Evolutionary conservation across 1,140 invertebrate species (phyloP), one percentile per base, ranked within the genome.

Genomic region (Cryptotermes secundus): DNA sequence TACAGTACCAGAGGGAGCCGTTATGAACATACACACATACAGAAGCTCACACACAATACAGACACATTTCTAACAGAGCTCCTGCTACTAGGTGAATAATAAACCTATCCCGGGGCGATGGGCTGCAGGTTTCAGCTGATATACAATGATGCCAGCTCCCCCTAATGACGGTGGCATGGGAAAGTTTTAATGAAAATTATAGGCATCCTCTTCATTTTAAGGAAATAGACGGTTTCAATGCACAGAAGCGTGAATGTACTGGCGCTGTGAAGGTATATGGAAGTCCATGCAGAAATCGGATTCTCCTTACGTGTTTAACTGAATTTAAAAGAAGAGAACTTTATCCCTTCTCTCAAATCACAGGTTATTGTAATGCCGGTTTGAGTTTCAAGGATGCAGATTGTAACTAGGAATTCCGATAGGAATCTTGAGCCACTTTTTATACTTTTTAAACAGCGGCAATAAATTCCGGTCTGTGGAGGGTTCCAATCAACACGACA

Each of bases 181-280:
- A 72, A 72, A 72, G 59, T 72, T 72, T 72, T 72, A 72, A 72
- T 72, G 59, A 72, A 72, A n/a, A 31, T 72, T 72, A n/a, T 72
- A 72, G 59, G 26, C 26, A 14, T 12, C 6, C 26, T 31, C n/a
- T 72, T 72, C n/a, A 72, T n/a, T 72, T 72, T 31, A 12, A 31
- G 59, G 59, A 31, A 72, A 72, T 9, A 31, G n/a, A 31, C 2
- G 24, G 6, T 24, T 19, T 59, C 4, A 14, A 59, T n/a, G 9
- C 26, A 31, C n/a, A 31, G 59, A 3, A 31, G 26, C 31, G 59
- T 7, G 59, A 31, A 72, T 72, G 59, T 31, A 2, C 38, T 0
- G 14, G 19, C 14, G 45, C 12, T 49, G 45, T 49, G 22, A 19
- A 14, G 9, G 59, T 72, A 7, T 72, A 72, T n/a, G 59, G 26